Percentiles rank a stretch among this genome's conserved stretches.
These are phyloP conservation scores for Philhelius pedissequus DNA, from an alignment of 2,888 invertebrate species.

Conservation along the genomic window DNA sequence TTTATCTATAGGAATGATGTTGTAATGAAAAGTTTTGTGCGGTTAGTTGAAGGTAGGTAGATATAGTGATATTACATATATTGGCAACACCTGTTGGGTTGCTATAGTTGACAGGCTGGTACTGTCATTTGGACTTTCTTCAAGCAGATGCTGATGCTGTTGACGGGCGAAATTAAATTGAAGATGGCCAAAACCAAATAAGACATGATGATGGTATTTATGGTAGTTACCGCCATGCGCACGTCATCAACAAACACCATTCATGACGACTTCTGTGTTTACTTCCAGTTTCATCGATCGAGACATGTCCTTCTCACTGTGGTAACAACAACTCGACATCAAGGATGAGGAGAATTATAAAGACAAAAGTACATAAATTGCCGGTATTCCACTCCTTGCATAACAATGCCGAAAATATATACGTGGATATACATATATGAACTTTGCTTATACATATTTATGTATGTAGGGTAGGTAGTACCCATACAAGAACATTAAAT, in stretches of 20 bases:
- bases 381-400: conserved; percentile 45
- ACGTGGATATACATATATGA: too few species aligned
- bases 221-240: conserved; percentile 26
- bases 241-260: conserved; percentile 15
- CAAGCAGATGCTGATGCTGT: conserved; percentile 35
- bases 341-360: conserved; percentile 16
- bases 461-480: too few species aligned
- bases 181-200: conserved; percentile 28
- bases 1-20: neutral
- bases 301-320: conserved; percentile 50
- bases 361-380: conserved; percentile 35
- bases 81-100: conserved; percentile 54
- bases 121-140: conserved; percentile 7
- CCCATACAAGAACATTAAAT: conserved; percentile 7
- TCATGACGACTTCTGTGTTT: neutral
- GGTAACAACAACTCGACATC: neutral
- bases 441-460: too few species aligned
- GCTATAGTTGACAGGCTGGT: neutral
- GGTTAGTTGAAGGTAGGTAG: too few species aligned
- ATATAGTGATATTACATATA: too few species aligned
- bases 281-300: neutral
- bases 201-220: conserved; percentile 1
- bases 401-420: conserved; percentile 23
- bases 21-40: neutral
- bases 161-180: neutral